These are phyloP conservation scores for Deroptyus accipitrinus DNA, from an alignment of 2,113 vertebrate genomes.

Conservation along the genomic window DNA sequence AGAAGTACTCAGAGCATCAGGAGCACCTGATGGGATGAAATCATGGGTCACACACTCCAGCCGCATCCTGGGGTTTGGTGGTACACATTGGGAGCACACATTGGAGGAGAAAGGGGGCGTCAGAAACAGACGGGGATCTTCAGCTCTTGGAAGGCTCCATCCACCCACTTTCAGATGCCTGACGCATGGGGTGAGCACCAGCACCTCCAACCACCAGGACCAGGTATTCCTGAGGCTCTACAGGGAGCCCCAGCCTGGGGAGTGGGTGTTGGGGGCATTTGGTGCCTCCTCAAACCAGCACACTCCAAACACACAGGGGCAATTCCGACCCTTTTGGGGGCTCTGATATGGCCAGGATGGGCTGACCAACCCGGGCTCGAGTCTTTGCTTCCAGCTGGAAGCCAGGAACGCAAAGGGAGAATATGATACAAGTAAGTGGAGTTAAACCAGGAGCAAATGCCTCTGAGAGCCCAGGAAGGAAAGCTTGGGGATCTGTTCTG, in stretches of 20 bases:
- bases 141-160: not conserved
- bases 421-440: not conserved
- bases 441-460: not conserved
- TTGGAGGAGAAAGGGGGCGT: not conserved
- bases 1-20: accelerated
- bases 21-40: not conserved
- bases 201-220: not conserved
- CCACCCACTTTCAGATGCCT: not conserved
- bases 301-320: not conserved
- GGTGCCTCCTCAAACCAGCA: not conserved
- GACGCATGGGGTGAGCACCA: not conserved
- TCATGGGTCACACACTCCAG: accelerated
- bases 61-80: accelerated
- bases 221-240: not conserved
- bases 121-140: not conserved
- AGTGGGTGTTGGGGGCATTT: not conserved
- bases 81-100: accelerated
- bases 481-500: not conserved
- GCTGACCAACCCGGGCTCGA: accelerated
- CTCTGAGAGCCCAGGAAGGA: not conserved
- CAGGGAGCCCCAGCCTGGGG: not conserved
- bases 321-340: not conserved
- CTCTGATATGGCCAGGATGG: not conserved
- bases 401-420: not conserved
- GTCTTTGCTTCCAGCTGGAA: not conserved